Evolutionary conservation across 1,140 invertebrate genomes (phyloP), one percentile per base, ranked within the genome.

Genomic region (Trypoxylus dichotomus): DNA sequence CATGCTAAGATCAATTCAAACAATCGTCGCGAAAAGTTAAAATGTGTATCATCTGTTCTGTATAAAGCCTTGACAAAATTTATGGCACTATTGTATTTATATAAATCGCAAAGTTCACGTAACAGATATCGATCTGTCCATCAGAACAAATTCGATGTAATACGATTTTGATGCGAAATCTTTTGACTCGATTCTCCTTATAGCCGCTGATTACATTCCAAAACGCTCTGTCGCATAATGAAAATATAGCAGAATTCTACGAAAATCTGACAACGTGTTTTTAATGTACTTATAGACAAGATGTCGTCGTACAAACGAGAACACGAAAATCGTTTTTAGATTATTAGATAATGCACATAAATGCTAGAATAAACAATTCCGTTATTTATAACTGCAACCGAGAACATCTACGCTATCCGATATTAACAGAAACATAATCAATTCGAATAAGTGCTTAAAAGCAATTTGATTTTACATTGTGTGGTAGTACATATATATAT

Each of bases 221-320:
- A 5, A 24, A 68, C 24, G 21, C 5, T 27, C 24, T 24, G 10
- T 37, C 32, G 32, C 32, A 37, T 37, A 5, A 2, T 37, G 32
- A 37, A 37, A 37, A 37, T 37, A 32, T 37, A 37, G 32, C 32
- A 37, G 10, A 37, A 37, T 37, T 37, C 32, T 37, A 37, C 32
- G 32, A 37, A 37, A 7, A 37, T 37, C 10, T 8, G 32, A 37
- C 32, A 37, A 37, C 2, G 10, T 37, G 2, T 37, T 8, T 6
- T 25, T 27, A 63, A 63, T 63, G 60, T 63, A 63, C 60, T 63
- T 63, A 24, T 63, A 63, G 60, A 63, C 60, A 63, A 63, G 19
- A 21, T 63, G 60, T 63, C 60, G 60, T 10, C 19, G 21, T 21
- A 24, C 19, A 63, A 63, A n/a, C 8, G 7, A 7, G 21, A 63